phyloP scores from a whole-genome alignment of 2,888 invertebrate species.

The Hemithea aestivaria region DNA sequence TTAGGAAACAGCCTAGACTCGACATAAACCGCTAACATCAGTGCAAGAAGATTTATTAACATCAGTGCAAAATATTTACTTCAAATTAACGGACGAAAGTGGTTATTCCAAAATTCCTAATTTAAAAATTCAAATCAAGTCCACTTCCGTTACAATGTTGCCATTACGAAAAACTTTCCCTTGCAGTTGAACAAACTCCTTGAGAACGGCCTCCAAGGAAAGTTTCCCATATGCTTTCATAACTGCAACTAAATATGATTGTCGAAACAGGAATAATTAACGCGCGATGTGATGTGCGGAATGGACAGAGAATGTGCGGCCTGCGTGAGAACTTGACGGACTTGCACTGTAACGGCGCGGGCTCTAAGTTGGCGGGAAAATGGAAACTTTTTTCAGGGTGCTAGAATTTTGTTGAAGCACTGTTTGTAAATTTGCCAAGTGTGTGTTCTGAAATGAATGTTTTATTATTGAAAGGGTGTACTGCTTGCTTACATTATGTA shows the following conservation, averaged over 20 bases:
- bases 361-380: slow-evolving; percentile 1
- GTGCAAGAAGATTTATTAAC: no score
- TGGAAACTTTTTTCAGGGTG: not conserved
- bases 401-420: no score
- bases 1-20: no score
- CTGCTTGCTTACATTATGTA: no score
- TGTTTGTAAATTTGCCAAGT: no score
- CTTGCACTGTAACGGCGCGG: not conserved
- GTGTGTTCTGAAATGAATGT: no score
- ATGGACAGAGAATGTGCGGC: slow-evolving; percentile 31
- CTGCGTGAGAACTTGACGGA: slow-evolving; percentile 53
- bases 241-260: slow-evolving; percentile 20
- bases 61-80: no score
- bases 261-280: slow-evolving; percentile 27
- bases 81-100: not conserved
- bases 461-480: no score
- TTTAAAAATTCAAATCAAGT: no score
- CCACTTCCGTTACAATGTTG: no score
- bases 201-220: slow-evolving; percentile 10
- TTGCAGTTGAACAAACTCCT: not conserved
- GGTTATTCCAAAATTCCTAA: no score
- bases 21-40: no score
- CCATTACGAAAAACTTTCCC: slow-evolving; percentile 7
- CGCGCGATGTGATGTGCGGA: slow-evolving; percentile 27
- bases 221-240: slow-evolving; percentile 22